Conservation (phyloP, 2,888 invertebrate genomes). For the Sinohyriopsis cumingii region DNA sequence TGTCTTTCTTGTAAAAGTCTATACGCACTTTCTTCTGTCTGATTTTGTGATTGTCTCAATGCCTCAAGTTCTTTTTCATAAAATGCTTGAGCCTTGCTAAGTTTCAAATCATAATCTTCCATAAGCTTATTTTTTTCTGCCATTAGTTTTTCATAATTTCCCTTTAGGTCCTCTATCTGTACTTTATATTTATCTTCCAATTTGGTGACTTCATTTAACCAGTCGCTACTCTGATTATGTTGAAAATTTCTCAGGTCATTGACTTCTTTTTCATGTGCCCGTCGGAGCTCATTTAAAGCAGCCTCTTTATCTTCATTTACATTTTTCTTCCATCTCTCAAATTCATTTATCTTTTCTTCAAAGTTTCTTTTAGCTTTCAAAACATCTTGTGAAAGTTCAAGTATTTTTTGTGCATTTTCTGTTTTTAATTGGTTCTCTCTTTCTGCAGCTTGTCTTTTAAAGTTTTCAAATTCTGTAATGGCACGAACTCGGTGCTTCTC, state of each 20-base stretch:
- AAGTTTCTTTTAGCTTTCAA: slow-evolving; percentile 63
- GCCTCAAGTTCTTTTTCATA: slow-evolving; percentile 69
- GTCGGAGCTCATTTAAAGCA: slow-evolving; percentile 54
- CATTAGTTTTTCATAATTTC: slow-evolving; percentile 45
- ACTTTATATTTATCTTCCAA: slow-evolving; percentile 58
- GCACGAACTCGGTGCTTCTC: slow-evolving; percentile 53
- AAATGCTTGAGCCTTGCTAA: slow-evolving; percentile 66
- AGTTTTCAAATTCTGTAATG: slow-evolving; percentile 55
- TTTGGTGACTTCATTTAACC: slow-evolving; percentile 53
- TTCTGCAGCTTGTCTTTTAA: slow-evolving; percentile 56
- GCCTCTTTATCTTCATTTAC: slow-evolving; percentile 58
- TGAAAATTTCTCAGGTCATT: slow-evolving; percentile 53
- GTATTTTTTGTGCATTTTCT: slow-evolving; percentile 60
- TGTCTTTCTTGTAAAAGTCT: slow-evolving; percentile 52
- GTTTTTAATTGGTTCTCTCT: slow-evolving; percentile 57
- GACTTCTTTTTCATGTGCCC: slow-evolving; percentile 58
- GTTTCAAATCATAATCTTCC: slow-evolving; percentile 66
- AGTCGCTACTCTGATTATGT: slow-evolving; percentile 52
- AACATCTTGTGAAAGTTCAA: slow-evolving; percentile 65
- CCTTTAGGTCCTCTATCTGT: slow-evolving; percentile 54
- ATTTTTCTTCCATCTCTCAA: slow-evolving; percentile 55
- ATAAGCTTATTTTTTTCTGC: slow-evolving; percentile 52
- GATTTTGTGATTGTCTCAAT: slow-evolving; percentile 48
- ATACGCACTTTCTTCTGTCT: slow-evolving; percentile 49
- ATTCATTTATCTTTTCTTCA: slow-evolving; percentile 61